phyloP scores from a whole-genome alignment of 2,888 invertebrate species.

The Ecliptopera silaceata region DNA sequence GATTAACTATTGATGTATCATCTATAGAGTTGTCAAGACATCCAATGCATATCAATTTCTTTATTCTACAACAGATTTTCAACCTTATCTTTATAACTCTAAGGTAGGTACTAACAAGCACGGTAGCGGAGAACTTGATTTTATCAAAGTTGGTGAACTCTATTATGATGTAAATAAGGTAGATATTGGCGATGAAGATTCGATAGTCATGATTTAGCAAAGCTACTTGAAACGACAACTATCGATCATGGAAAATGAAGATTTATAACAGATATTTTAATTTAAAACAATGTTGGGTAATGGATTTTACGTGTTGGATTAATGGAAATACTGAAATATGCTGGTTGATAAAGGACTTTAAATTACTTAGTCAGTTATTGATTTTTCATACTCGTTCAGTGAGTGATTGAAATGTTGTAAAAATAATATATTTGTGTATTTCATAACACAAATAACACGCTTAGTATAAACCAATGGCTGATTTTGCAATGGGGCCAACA shows the following conservation, averaged over 20 bases:
- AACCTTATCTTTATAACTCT: neutral
- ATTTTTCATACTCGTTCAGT: too few relatives aligned
- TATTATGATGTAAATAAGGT: conserved; percentile 32
- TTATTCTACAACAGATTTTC: conserved; percentile 9
- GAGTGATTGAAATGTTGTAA: too few relatives aligned
- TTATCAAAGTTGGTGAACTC: conserved; percentile 15
- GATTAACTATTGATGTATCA: conserved; percentile 54
- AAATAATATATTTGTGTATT: too few relatives aligned
- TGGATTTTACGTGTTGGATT: conserved; percentile 32
- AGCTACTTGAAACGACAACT: conserved; percentile 55
- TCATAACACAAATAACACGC: too few relatives aligned
- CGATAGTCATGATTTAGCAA: conserved; percentile 50
- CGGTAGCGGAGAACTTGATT: neutral
- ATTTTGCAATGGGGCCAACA: too few relatives aligned
- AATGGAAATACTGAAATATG: conserved; percentile 2
- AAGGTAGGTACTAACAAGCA: neutral
- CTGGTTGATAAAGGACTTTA: too few relatives aligned
- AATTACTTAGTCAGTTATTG: neutral
- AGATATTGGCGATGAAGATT: conserved; percentile 30
- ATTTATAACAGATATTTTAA: conserved; percentile 60
- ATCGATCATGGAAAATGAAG: conserved; percentile 62
- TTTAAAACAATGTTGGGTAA: conserved; percentile 54
- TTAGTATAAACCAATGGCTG: too few relatives aligned
- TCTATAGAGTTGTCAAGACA: conserved; percentile 60
- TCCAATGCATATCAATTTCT: conserved; percentile 43